Evolutionary conservation across 2,113 vertebrate genomes (phyloP).

Genomic region (Columba janthina): DNA sequence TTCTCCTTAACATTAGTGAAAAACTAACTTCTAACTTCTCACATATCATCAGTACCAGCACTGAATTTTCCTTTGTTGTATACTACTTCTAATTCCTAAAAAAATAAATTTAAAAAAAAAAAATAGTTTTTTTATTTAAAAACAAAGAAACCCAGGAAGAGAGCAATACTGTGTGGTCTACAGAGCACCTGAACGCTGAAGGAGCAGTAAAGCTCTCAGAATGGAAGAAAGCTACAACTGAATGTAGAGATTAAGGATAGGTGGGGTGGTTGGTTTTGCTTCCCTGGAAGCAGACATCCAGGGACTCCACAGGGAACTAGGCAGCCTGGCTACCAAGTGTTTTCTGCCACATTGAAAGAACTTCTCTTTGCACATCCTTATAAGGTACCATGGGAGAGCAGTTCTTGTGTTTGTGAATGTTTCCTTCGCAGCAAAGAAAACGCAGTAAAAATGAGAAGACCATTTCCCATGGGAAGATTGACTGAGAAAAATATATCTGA

Average conservation of each 20-base stretch:
- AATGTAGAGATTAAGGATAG: background rate
- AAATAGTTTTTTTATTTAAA: background rate
- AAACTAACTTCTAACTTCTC: background rate
- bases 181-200: background rate
- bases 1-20: background rate
- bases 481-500: background rate
- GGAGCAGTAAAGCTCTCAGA: background rate
- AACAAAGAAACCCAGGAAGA: background rate
- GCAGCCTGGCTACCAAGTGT: background rate
- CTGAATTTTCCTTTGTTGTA: background rate
- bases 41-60: background rate
- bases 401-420: background rate
- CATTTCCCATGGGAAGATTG: rapidly evolving
- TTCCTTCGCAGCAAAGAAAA: background rate
- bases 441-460: background rate
- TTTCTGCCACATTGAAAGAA: background rate
- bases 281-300: background rate
- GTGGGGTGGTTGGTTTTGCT: background rate
- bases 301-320: background rate
- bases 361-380: background rate
- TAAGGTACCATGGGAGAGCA: background rate
- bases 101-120: too few relatives aligned
- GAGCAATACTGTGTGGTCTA: background rate
- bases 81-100: background rate
- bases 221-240: background rate